These are phyloP conservation scores for Agrotis puta DNA, from an alignment of 2,888 invertebrate genomes.

Conservation along the genomic window DNA sequence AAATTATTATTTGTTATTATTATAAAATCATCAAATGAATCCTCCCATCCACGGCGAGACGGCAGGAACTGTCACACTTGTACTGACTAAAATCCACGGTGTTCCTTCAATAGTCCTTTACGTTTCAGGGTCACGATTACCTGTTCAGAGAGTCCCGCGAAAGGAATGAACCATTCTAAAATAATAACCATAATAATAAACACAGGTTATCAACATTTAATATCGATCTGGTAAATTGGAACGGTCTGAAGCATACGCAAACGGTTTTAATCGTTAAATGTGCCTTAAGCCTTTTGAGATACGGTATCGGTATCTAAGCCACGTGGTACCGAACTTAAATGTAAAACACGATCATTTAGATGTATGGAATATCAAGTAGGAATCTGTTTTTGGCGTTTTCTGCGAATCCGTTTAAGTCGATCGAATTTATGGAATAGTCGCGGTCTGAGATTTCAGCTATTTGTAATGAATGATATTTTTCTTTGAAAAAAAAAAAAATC, in stretches of 20 bases:
- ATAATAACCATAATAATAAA: background rate
- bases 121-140: too few relatives aligned
- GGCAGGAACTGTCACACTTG: too few relatives aligned
- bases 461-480: background rate
- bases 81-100: too few relatives aligned
- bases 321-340: background rate
- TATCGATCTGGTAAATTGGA: constrained; percentile 14
- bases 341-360: constrained; percentile 40
- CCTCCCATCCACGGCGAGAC: too few relatives aligned
- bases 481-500: too few relatives aligned
- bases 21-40: too few relatives aligned
- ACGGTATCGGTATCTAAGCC: constrained; percentile 6
- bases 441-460: background rate
- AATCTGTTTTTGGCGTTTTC: constrained; percentile 27
- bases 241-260: constrained; percentile 9
- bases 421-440: background rate
- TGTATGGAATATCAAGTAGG: constrained; percentile 48
- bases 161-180: too few relatives aligned
- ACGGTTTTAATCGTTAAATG: constrained; percentile 27
- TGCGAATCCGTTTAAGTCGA: constrained; percentile 8
- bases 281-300: constrained; percentile 9
- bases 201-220: background rate
- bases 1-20: too few relatives aligned
- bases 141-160: too few relatives aligned
- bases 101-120: too few relatives aligned